Evolutionary conservation across 2,888 invertebrate genomes (phyloP).

Genomic region (Leptopilina myrica): DNA sequence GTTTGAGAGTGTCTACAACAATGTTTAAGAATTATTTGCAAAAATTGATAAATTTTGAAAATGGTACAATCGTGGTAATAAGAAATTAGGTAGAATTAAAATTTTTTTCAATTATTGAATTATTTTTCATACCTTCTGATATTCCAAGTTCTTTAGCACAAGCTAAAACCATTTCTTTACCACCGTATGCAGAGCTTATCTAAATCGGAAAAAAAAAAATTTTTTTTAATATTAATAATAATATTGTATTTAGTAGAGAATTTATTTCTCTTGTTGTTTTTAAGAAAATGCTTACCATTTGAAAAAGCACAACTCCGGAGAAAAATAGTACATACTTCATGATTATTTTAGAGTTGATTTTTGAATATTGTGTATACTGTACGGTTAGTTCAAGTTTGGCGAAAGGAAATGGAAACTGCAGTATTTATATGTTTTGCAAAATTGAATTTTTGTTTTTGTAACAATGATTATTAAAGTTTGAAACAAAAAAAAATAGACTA

Average conservation of each 20-base stretch:
- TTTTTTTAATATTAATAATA: neutral
- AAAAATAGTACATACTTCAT: slow-evolving; percentile 10
- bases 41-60: no score
- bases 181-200: neutral
- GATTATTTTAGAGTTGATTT: neutral
- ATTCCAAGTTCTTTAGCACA: slow-evolving; percentile 12
- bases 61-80: neutral
- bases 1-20: neutral
- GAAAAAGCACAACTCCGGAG: slow-evolving; percentile 3
- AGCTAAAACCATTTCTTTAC: neutral
- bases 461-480: no score
- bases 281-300: neutral
- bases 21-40: neutral
- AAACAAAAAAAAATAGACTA: no score
- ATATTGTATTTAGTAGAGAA: neutral
- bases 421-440: no score
- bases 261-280: neutral
- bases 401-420: no score
- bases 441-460: no score
- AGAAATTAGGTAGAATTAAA: no score
- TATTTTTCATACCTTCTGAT: neutral
- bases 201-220: neutral
- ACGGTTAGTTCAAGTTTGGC: neutral
- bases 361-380: neutral
- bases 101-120: neutral